These are phyloP conservation scores for Selene dorsalis DNA, from an alignment of 2,797 vertebrate genomes.

Conservation along the genomic window DNA sequence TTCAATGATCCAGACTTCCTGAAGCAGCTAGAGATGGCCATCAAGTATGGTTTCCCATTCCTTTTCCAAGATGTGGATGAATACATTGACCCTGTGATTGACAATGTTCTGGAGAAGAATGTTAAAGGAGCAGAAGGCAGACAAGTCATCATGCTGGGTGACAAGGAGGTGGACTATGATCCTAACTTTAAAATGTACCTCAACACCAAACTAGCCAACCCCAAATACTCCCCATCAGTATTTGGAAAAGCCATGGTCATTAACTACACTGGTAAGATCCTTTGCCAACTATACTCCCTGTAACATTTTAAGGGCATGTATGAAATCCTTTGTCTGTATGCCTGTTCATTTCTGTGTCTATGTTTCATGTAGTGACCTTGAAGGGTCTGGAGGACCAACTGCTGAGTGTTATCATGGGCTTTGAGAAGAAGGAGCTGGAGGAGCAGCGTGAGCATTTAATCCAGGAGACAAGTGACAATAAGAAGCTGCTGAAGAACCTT, in stretches of 20 bases:
- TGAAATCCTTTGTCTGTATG: background rate
- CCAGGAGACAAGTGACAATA: conserved; percentile 95
- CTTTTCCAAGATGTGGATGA: conserved; percentile 96
- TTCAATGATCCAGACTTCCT: conserved; percentile 97
- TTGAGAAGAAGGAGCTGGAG: conserved; percentile 92
- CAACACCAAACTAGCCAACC: conserved; percentile 95
- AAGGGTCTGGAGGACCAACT: conserved; percentile 97
- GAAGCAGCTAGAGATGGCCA: conserved; percentile 94
- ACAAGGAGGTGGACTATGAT: conserved; percentile 97
- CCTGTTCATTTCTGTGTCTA: conserved; percentile 10
- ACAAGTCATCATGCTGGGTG: conserved; percentile 91
- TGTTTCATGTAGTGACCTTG: conserved; percentile 86
- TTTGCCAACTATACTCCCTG: background rate
- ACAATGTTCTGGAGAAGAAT: conserved; percentile 94
- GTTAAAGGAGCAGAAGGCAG: conserved; percentile 88
- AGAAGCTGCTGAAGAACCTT: conserved; percentile 92
- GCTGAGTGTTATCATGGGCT: conserved; percentile 93
- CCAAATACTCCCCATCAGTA: conserved; percentile 92
- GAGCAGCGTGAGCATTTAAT: conserved; percentile 94
- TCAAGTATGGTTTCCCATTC: conserved; percentile 95
- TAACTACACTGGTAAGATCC: conserved; percentile 93
- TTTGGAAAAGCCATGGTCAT: conserved; percentile 98
- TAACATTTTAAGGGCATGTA: conserved; percentile 2
- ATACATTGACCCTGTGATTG: conserved; percentile 96
- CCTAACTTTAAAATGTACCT: conserved; percentile 94